Conservation (phyloP, 2,888 invertebrate genomes). For the Cyrtodaria siliqua region DNA sequence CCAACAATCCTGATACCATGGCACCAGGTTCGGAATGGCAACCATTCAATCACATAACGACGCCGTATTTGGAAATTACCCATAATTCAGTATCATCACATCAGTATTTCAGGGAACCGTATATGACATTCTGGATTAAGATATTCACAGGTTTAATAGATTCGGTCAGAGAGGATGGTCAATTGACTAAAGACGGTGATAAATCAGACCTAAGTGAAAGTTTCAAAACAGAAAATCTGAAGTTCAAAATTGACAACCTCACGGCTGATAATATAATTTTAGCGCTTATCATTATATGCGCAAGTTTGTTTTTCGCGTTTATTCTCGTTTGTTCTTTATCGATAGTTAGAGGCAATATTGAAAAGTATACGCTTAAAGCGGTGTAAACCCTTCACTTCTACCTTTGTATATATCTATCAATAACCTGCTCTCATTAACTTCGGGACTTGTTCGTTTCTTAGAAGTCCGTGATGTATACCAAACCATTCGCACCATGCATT, state of each 20-base stretch:
- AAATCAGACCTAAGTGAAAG: no score
- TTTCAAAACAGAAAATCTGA: background rate
- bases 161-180: background rate
- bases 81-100: conserved; percentile 9
- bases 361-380: conserved; percentile 30
- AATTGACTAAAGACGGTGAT: no score
- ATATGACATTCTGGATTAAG: conserved; percentile 47
- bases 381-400: no score
- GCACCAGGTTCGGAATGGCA: background rate
- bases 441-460: no score
- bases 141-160: conserved; percentile 37
- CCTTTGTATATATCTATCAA: no score
- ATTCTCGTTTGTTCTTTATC: conserved; percentile 30
- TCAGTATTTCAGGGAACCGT: conserved; percentile 44
- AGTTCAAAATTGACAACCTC: conserved; percentile 13
- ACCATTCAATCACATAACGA: conserved; percentile 1
- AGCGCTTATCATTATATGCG: conserved; percentile 15
- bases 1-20: background rate
- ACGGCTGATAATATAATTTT: conserved; percentile 28
- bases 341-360: conserved; percentile 22
- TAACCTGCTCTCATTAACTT: no score
- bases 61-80: conserved; percentile 42
- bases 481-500: no score
- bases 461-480: no score
- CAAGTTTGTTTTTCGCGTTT: conserved; percentile 23